Conservation (phyloP, 2,113 vertebrate genomes). For the Cephalopterus ornatus region DNA sequence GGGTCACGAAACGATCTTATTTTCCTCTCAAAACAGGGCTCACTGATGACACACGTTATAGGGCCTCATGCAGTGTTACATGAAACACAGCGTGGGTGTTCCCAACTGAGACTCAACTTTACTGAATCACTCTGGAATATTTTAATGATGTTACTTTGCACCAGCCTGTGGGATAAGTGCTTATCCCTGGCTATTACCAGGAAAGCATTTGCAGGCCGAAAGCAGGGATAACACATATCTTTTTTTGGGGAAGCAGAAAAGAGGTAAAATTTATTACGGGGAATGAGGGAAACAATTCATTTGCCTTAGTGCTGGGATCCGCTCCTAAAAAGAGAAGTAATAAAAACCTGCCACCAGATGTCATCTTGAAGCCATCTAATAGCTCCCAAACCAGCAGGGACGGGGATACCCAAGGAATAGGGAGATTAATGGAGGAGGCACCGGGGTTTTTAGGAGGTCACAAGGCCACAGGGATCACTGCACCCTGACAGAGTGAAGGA, state of each 20-base stretch:
- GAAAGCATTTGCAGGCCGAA: background rate
- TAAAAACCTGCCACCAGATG: slow-evolving; percentile 23
- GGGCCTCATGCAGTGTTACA: background rate
- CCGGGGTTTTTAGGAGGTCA: accelerated
- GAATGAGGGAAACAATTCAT: background rate
- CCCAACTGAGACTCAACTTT: background rate
- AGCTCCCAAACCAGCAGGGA: background rate
- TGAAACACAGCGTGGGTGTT: background rate
- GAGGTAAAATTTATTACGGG: background rate
- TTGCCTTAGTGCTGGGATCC: background rate
- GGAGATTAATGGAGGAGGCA: accelerated
- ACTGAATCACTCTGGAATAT: background rate
- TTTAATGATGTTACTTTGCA: background rate
- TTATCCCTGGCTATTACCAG: background rate
- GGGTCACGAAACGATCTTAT: background rate
- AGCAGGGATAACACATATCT: accelerated
- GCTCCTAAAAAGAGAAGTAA: background rate
- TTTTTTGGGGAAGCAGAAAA: background rate
- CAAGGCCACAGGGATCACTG: background rate
- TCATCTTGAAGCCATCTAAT: background rate
- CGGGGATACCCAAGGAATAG: accelerated
- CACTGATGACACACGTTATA: too few species aligned
- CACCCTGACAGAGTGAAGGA: background rate
- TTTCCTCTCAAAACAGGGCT: background rate
- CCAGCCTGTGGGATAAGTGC: background rate